Evolutionary conservation across 2,797 vertebrate species (phyloP), one percentile per base, ranked within the genome.

Genomic region (Alfaro cultratus): DNA sequence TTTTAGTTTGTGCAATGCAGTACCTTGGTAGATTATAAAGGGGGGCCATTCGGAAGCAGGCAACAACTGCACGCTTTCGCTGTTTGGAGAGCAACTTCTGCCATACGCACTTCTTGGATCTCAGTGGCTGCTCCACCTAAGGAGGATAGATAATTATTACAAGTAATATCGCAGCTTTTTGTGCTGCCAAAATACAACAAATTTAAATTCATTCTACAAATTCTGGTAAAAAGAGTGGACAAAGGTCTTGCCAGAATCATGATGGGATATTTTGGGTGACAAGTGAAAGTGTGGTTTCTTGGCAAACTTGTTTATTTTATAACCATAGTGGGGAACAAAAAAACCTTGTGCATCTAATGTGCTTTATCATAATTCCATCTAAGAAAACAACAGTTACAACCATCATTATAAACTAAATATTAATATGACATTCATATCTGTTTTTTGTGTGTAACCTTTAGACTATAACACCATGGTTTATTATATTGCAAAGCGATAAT

Each of bases 61-160:
- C 99, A 64, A 99, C 98, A n/a, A 99, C 99, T 0, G 99, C 99
- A 89, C 99, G 95, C 91, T 99, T 99, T 70, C 98, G 97, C 94
- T 99, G 99, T 83, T 99, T 99, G 89, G 98, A 99, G 46, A 99
- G 91, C 60, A 99, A 91, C 88, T 99, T 99, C 93, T 99, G 98
- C 99, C 99, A 99, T 1, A 99, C 99, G 9, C 98, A 99, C 89
- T 99, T 99, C 94, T 99, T 99, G 82, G 98, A 99, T 91, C 98
- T 96, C 89, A 99, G 89, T 2, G 98, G 98, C 89, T 99, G 98
- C 87, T 99, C 99, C 89, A 99, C 98, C 99, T 99, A 77, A 47
- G 57, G 31, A 67, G 64, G 73, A 51, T 0, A 84, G 8, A 77
- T 62, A 31, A 73, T 68, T 71, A 46, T 71, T 43, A 45, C 29